Conservation (phyloP, 2,888 invertebrate species). For the Omphaloscelis lunosa region DNA sequence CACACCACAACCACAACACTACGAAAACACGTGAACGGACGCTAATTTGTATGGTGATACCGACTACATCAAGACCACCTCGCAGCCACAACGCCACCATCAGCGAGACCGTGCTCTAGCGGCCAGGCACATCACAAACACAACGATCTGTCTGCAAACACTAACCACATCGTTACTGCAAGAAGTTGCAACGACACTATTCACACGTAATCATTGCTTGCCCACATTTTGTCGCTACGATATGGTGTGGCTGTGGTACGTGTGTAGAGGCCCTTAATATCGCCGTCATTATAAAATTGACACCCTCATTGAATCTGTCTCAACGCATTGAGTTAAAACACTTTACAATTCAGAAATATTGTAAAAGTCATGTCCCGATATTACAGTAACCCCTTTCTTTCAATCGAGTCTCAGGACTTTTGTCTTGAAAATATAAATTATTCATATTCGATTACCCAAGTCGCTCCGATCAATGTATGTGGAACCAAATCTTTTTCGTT, state of each 20-base stretch:
- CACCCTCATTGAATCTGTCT: conserved; percentile 20
- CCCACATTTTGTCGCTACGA: background rate
- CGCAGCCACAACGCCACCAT: background rate
- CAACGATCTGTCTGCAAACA: background rate
- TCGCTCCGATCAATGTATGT: conserved; percentile 47
- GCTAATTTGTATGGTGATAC: background rate
- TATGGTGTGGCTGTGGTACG: background rate
- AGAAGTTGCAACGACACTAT: background rate
- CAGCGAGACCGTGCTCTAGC: background rate
- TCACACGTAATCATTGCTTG: background rate
- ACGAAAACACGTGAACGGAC: background rate
- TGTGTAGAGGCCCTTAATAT: background rate
- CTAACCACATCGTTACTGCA: background rate
- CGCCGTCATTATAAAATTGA: background rate
- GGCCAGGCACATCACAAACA: background rate
- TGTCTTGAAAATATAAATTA: conserved; percentile 65
- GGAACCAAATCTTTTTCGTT: conserved; percentile 29
- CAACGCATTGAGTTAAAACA: conserved; percentile 34
- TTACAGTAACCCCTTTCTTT: conserved; percentile 63
- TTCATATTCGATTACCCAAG: conserved; percentile 63
- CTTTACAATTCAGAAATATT: conserved; percentile 47
- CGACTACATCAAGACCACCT: background rate
- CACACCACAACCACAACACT: background rate
- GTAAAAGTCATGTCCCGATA: conserved; percentile 58
- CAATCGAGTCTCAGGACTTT: conserved; percentile 61